phyloP scores from a whole-genome alignment of 2,797 vertebrate species.

The Thamnophis elegans region DNA sequence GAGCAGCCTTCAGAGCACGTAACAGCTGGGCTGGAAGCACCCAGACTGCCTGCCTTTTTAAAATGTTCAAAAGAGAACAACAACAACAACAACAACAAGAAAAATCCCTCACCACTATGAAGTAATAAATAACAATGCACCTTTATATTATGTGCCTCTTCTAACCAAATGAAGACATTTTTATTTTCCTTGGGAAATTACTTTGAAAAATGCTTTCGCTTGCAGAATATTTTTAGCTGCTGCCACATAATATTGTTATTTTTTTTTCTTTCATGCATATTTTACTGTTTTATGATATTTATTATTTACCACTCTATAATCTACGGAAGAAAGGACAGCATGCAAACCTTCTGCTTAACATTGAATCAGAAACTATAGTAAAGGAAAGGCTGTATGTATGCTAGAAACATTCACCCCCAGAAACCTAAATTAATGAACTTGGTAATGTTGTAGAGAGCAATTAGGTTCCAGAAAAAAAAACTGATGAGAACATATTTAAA shows the following conservation, averaged over 20 bases:
- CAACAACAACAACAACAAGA: rapidly evolving
- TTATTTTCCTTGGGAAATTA: neutral
- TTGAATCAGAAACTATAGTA: neutral
- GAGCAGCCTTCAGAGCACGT: neutral
- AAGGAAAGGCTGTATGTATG: neutral
- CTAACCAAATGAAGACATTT: neutral
- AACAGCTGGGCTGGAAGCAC: neutral
- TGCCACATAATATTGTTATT: neutral
- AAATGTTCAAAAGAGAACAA: neutral
- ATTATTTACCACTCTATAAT: neutral
- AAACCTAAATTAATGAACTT: neutral
- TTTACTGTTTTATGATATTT: neutral
- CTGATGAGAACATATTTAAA: neutral
- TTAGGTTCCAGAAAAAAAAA: neutral
- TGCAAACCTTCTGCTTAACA: neutral
- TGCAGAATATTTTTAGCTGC: neutral
- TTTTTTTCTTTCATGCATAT: neutral
- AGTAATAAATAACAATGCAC: neutral
- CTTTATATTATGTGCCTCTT: neutral
- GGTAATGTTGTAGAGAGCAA: neutral
- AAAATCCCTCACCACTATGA: neutral
- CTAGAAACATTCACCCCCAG: neutral
- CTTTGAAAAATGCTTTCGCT: neutral
- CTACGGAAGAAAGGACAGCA: neutral
- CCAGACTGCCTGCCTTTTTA: neutral